These are phyloP conservation scores for Hirtodrosophila alboralis DNA, from an alignment of 2,888 invertebrate genomes.

Conservation along the genomic window DNA sequence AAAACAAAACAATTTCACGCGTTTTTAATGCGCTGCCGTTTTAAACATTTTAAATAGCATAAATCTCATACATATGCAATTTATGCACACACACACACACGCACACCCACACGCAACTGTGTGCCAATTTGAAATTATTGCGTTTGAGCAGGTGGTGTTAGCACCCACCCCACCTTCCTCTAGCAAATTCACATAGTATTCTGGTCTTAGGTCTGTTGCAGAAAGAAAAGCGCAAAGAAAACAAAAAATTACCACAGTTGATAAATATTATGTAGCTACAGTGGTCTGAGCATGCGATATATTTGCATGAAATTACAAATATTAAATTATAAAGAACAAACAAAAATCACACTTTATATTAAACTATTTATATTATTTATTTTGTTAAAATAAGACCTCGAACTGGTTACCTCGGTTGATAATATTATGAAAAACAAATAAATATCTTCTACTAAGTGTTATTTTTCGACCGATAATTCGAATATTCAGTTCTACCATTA, in stretches of 20 bases:
- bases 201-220: too few species aligned
- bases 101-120: constrained; percentile 19
- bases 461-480: too few species aligned
- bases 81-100: constrained; percentile 47
- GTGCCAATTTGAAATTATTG: constrained; percentile 79
- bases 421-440: too few species aligned
- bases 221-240: constrained; percentile 38
- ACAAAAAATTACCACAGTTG: constrained; percentile 73
- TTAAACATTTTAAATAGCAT: constrained; percentile 72
- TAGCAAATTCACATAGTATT: background rate
- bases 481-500: too few species aligned
- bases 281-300: constrained; percentile 19
- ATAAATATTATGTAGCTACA: constrained; percentile 43
- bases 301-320: too few species aligned
- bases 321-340: too few species aligned
- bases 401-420: too few species aligned
- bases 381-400: too few species aligned
- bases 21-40: constrained; percentile 68
- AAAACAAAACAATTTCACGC: constrained; percentile 73
- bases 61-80: constrained; percentile 80
- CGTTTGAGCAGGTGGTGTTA: constrained; percentile 62
- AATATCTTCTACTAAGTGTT: too few species aligned
- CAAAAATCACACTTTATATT: too few species aligned
- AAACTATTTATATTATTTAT: too few species aligned
- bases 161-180: background rate